A percentile compares a stretch with the other conserved stretches of the same genome.
Evolutionary conservation across 2,888 invertebrate genomes (phyloP).

Genomic region (Lepidochrysops patricia): DNA sequence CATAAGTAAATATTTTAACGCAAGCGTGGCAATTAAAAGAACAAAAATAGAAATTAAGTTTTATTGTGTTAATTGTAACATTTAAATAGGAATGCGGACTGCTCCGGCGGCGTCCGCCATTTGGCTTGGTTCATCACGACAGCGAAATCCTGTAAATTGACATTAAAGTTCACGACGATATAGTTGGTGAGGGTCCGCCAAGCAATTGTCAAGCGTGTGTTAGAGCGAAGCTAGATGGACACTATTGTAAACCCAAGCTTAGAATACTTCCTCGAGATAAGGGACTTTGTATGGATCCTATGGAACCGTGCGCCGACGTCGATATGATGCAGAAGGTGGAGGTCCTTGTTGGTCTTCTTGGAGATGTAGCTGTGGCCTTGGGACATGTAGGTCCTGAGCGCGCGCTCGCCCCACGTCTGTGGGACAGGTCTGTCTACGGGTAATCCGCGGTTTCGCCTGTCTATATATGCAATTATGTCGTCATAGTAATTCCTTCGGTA

Average conservation of each 20-base stretch:
- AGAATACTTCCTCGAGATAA: constrained; percentile 83
- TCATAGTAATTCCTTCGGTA: constrained; percentile 91
- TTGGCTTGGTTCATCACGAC: constrained; percentile 41
- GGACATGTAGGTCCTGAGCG: constrained; percentile 79
- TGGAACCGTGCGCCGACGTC: constrained; percentile 80
- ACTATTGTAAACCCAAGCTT: constrained; percentile 67
- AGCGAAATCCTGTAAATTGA: constrained; percentile 70
- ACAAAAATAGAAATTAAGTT: constrained; percentile 44
- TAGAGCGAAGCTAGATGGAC: constrained; percentile 69
- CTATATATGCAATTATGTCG: constrained; percentile 87
- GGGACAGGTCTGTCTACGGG: constrained; percentile 82
- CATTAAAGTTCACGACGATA: constrained; percentile 58
- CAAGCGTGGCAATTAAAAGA: constrained; percentile 46
- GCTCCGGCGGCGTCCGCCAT: constrained; percentile 36
- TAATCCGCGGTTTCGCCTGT: constrained; percentile 81
- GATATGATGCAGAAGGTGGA: constrained; percentile 75
- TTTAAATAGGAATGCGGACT: constrained; percentile 61
- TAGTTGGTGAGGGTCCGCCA: constrained; percentile 43
- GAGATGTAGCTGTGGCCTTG: constrained; percentile 83
- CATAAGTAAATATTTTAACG: constrained; percentile 25
- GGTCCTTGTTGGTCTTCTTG: constrained; percentile 76
- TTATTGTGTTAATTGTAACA: constrained; percentile 61
- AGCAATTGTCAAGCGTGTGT: constrained; percentile 61
- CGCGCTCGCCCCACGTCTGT: constrained; percentile 90
- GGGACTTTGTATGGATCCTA: constrained; percentile 83